These are phyloP conservation scores for Hydrolagus colliei DNA, from an alignment of 2,797 vertebrate genomes.

Conservation along the genomic window DNA sequence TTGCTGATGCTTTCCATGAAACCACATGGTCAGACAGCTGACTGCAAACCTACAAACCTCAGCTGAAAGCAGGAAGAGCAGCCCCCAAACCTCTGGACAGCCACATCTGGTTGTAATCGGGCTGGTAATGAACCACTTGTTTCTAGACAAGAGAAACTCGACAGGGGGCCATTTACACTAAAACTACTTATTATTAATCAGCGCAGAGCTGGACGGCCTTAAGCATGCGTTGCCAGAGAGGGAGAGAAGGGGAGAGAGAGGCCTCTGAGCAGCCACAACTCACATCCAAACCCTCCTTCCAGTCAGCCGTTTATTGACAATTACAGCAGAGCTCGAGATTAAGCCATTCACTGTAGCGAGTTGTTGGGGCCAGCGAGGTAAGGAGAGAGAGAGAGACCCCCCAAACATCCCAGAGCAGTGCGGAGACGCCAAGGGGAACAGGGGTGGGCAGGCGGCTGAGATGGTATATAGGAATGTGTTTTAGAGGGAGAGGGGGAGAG, in stretches of 20 bases:
- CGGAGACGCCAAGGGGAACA: no score
- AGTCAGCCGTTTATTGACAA: no score
- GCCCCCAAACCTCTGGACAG: slow-evolving; percentile 47
- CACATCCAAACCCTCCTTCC: no score
- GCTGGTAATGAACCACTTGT: slow-evolving; percentile 46
- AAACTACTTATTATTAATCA: slow-evolving; percentile 44
- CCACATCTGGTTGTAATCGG: slow-evolving; percentile 59
- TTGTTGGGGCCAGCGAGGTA: no score
- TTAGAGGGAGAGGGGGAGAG: no score
- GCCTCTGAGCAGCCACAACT: no score
- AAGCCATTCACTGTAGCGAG: no score
- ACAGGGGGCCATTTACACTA: slow-evolving; percentile 45
- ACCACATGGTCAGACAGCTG: slow-evolving; percentile 1
- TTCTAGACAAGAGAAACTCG: slow-evolving; percentile 44
- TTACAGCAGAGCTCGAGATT: no score
- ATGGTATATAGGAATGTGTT: no score
- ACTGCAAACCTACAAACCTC: slow-evolving; percentile 29
- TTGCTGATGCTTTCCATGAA: slow-evolving; percentile 24
- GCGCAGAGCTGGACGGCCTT: slow-evolving; percentile 42
- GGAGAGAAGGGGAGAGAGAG: background rate
- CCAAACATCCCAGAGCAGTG: no score
- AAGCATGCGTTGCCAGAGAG: background rate
- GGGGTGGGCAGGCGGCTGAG: no score
- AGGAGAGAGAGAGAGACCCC: no score
- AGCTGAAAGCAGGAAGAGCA: background rate